Evolutionary conservation across 1,140 invertebrate species (phyloP).

Genomic region (Pogonomyrmex barbatus): DNA sequence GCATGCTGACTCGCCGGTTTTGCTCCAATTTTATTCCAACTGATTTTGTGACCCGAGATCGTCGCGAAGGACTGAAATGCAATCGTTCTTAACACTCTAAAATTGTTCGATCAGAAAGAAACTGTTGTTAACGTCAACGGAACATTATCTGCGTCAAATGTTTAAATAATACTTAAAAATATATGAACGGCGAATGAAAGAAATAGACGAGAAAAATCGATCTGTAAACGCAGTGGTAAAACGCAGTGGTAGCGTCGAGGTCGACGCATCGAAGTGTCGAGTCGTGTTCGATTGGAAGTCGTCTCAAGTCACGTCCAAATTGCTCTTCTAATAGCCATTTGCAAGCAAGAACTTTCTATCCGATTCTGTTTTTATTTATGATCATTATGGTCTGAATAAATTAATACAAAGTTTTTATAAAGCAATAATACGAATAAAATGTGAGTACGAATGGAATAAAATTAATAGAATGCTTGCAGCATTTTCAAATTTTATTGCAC

Average conservation of each 20-base stretch:
- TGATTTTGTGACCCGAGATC: neutral
- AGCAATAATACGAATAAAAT: too few relatives aligned
- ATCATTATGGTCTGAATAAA: constrained; percentile 23
- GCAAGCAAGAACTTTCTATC: neutral
- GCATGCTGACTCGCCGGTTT: constrained; percentile 53
- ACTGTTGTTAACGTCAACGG: neutral
- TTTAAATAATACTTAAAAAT: constrained; percentile 18
- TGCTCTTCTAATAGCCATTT: constrained; percentile 23
- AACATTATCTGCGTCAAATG: neutral
- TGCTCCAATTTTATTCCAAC: neutral
- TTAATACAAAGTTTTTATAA: neutral
- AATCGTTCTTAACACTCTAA: neutral
- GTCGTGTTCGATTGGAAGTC: constrained; percentile 41
- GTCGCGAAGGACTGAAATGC: neutral
- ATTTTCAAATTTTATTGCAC: neutral
- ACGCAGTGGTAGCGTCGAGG: constrained; percentile 15
- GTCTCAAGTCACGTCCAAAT: constrained; percentile 9
- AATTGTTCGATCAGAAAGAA: neutral
- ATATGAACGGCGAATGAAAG: neutral
- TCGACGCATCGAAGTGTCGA: constrained; percentile 41
- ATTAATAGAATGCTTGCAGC: neutral
- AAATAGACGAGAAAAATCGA: constrained; percentile 13
- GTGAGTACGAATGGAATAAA: neutral
- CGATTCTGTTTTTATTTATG: neutral
- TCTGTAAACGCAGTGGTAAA: constrained; percentile 31